These are phyloP conservation scores for Lasioglossum lativentre DNA, from an alignment of 2,888 invertebrate genomes.

Conservation along the genomic window DNA sequence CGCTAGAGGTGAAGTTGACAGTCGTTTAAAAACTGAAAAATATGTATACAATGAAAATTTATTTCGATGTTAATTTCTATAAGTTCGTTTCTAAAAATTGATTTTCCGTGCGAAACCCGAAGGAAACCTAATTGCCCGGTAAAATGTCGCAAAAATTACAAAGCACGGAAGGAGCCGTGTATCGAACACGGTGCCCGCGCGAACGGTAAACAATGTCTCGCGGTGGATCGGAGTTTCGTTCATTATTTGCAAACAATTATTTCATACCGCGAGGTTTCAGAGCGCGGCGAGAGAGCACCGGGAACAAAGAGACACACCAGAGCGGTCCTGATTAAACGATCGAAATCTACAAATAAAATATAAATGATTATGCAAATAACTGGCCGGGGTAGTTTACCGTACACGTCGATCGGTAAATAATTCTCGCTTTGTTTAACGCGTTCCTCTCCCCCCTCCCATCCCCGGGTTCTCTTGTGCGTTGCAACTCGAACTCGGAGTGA, in stretches of 20 bases:
- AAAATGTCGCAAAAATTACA: background rate
- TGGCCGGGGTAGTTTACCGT: conserved; percentile 31
- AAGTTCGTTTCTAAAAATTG: background rate
- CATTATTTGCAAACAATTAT: conserved; percentile 9
- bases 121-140: background rate
- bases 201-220: background rate
- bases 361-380: conserved; percentile 51
- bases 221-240: conserved; percentile 2
- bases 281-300: too few relatives aligned
- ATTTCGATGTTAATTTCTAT: background rate
- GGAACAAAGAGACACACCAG: background rate
- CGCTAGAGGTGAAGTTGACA: too few relatives aligned
- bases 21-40: too few relatives aligned
- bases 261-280: background rate
- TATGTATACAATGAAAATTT: too few relatives aligned
- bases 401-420: conserved; percentile 39
- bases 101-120: background rate
- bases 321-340: conserved; percentile 40
- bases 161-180: background rate
- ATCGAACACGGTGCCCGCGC: background rate
- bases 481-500: too few relatives aligned
- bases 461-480: background rate
- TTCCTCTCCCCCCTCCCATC: background rate
- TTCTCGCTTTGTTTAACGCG: conserved; percentile 30
- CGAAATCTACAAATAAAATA: conserved; percentile 36